phyloP scores from a whole-genome alignment of 2,888 invertebrate species.

The Amblyteles armatorius region DNA sequence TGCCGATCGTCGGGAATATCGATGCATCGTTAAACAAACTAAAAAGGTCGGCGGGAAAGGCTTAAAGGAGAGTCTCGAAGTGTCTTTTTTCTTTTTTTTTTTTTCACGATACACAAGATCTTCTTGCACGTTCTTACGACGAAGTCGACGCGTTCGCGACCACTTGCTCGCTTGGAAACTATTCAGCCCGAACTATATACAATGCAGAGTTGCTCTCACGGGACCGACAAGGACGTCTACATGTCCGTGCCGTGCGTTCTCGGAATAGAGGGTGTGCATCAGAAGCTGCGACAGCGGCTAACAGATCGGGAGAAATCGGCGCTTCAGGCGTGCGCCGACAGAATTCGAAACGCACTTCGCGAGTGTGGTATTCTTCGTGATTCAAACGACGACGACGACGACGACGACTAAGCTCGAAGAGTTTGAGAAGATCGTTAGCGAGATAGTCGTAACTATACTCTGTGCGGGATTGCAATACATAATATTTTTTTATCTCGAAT shows the following conservation, averaged over 20 bases:
- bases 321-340: constrained; percentile 79
- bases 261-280: constrained; percentile 84
- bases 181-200: constrained; percentile 23
- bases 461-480: background rate
- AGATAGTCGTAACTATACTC: constrained; percentile 6
- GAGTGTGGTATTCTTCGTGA: constrained; percentile 80
- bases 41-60: constrained; percentile 32
- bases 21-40: constrained; percentile 46
- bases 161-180: background rate
- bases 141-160: constrained; percentile 23
- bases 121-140: constrained; percentile 34
- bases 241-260: constrained; percentile 87
- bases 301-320: constrained; percentile 80
- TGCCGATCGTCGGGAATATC: constrained; percentile 60
- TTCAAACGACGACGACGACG: constrained; percentile 66
- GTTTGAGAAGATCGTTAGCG: background rate
- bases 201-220: constrained; percentile 83
- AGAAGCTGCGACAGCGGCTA: constrained; percentile 85
- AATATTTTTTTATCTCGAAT: background rate
- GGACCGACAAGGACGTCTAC: constrained; percentile 87
- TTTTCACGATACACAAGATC: constrained; percentile 5
- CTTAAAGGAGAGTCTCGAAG: background rate
- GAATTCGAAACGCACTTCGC: constrained; percentile 76
- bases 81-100: constrained; percentile 17
- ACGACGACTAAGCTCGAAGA: background rate